Base-by-base conservation (phyloP, 2,113 vertebrate genomes). In the Smithornis capensis region DNA sequence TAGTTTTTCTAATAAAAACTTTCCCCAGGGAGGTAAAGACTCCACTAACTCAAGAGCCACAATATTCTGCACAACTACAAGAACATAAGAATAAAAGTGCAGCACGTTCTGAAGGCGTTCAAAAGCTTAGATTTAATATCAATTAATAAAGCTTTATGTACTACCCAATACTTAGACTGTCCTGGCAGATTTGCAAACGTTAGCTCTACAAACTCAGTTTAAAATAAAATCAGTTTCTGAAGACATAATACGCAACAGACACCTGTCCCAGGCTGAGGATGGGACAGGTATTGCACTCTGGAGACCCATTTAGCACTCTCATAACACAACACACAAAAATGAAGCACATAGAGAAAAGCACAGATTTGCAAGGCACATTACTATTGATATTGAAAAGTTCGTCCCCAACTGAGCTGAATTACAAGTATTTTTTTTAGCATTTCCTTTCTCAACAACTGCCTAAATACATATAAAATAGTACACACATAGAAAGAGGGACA, bases 1-100 rank as follows among this genome's bases (percentile, higher is more conserved):
- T 74, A 79, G 77, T 96, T 96, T 91, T 92, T 49, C 92, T 91
- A 96, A 96, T 93, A 95, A 96, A 96, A 96, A 96, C 92, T 97
- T 97, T 93, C 95, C 96, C 94, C 73, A 67, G 94, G 87, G 94
- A 96, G 87, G 50, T 60, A 83, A 87, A 93, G 91, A 91, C 78
- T 94, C 74, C 71, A 88, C 92, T 82, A 95, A 96, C 92, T 96
- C 76, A 7, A 52, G 76, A 95, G 80, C 87, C 90, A 95, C 90
- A 90, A 87, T 57, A 94, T 79, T 65, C 78, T 89, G 87, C 89
- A 90, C 70, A 50, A 93, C 74, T 87, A 77, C 14, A 24, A 63
- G 52, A 94, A 79, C 80, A 82, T 27, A 50, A 62, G 65, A 73
- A 92, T 38, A 2, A 3, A 71, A 62, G 76, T 19, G 55, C 78